Evolutionary conservation across 1,140 invertebrate genomes (phyloP), one percentile per base, ranked within the genome.

Genomic region (Nilaparvata lugens): DNA sequence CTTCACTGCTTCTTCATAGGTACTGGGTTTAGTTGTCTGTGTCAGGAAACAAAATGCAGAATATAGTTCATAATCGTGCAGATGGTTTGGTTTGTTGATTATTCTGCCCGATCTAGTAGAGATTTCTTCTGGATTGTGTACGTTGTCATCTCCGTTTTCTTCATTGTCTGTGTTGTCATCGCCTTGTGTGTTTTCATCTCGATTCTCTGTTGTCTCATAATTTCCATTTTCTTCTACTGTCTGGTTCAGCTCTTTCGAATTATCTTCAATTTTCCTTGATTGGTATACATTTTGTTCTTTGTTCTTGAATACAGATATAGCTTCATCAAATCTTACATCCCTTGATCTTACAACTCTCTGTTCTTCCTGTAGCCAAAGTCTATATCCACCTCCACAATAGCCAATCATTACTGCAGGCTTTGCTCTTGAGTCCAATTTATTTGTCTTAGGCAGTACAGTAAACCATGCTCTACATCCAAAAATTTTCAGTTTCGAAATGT

Each of bases 1-100:
- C 48, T 35, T 57, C 18, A 74, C 40, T 38, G 75, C 71, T 62
- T 76, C 71, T n/a, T n/a, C n/a, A n/a, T n/a, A n/a, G n/a, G n/a
- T n/a, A n/a, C n/a, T n/a, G n/a, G n/a, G n/a, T n/a, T n/a, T n/a
- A n/a, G n/a, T n/a, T n/a, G n/a, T n/a, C n/a, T n/a, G n/a, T n/a
- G n/a, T n/a, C n/a, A n/a, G n/a, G n/a, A n/a, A n/a, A n/a, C n/a
- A n/a, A n/a, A n/a, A n/a, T n/a, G n/a, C n/a, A n/a, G n/a, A n/a
- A n/a, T n/a, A n/a, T n/a, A n/a, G n/a, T n/a, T n/a, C n/a, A n/a
- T n/a, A n/a, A n/a, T n/a, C n/a, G n/a, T n/a, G n/a, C n/a, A n/a
- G n/a, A n/a, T n/a, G n/a, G n/a, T n/a, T n/a, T n/a, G n/a, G n/a
- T n/a, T n/a, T n/a, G n/a, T n/a, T n/a, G n/a, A n/a, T n/a, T n/a